Percentiles rank a stretch among this genome's conserved stretches.
phyloP scores from a whole-genome alignment of 2,888 invertebrate species.

The Siphlonurus alternatus region DNA sequence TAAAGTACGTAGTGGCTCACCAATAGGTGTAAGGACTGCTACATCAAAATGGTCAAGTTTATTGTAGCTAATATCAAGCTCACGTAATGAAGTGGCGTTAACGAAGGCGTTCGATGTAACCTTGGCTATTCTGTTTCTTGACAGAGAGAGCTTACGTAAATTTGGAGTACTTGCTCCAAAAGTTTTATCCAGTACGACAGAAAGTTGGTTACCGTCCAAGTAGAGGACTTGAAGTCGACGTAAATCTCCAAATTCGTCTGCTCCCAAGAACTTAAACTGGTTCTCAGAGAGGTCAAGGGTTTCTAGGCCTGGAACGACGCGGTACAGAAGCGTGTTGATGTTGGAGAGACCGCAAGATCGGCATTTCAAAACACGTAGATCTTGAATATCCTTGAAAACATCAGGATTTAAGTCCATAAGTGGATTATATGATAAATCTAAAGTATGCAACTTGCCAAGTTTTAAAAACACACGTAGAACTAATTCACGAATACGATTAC shows the following conservation, averaged over 20 bases:
- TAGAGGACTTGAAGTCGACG: constrained; percentile 43
- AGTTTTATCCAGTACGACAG: constrained; percentile 54
- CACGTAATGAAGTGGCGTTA: constrained; percentile 48
- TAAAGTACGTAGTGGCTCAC: constrained; percentile 42
- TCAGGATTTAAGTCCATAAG: constrained; percentile 57
- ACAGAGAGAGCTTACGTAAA: constrained; percentile 8
- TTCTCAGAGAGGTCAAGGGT: constrained; percentile 64
- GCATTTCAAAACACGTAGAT: constrained; percentile 51
- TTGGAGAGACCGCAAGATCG: constrained; percentile 51
- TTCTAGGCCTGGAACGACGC: constrained; percentile 50
- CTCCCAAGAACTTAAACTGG: constrained; percentile 52
- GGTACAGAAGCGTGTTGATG: constrained; percentile 64
- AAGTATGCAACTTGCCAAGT: constrained; percentile 48
- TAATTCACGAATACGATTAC: constrained; percentile 47
- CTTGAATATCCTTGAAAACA: constrained; percentile 58
- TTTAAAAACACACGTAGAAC: constrained; percentile 57
- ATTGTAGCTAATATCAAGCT: constrained; percentile 60
- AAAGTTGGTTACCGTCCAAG: constrained; percentile 60
- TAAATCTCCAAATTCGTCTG: constrained; percentile 53
- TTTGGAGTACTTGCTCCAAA: constrained; percentile 28
- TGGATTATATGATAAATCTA: constrained; percentile 61
- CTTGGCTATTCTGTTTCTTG: constrained; percentile 20
- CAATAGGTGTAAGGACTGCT: constrained; percentile 39
- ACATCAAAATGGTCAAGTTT: constrained; percentile 50
- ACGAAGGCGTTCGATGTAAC: constrained; percentile 41